Evolutionary conservation across 1,140 invertebrate genomes (phyloP), one percentile per base, ranked within the genome.

Genomic region (Bradysia coprophila): DNA sequence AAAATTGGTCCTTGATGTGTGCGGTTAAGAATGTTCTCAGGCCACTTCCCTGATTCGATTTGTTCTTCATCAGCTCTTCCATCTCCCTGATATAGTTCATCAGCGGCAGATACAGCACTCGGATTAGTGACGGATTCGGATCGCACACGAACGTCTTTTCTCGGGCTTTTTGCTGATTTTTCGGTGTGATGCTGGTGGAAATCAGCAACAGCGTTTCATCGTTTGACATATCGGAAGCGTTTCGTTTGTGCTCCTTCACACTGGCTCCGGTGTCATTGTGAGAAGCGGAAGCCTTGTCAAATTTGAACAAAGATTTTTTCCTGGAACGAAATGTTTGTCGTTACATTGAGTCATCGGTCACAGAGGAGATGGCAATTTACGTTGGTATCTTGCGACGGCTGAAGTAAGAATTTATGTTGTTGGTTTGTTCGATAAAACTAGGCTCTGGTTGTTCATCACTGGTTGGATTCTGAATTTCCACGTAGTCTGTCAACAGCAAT

Each of bases 281-380:
- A 18, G 80, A 76, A 62, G 83, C 76, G 16, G 78, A 75, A 3
- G 83, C 84, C 42, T 75, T 74, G 53, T 86, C 81, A 65, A 87
- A 87, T 57, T 79, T 76, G 54, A 87, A 88, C 34, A 87, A 59
- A 1, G 69, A 42, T 34, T 53, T 56, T 45, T 60, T 60, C 5
- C 54, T 54, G 18, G 32, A 43, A 42, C 18, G 16, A 21, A 21
- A 6, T 36, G 5, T 11, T 15, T 38, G 15, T 8, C 15, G 21
- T 4, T 38, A 10, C 19, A 8, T 8, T 8, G 37, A 20, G 6
- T 16, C 4, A 39, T n/a, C 6, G 9, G 10, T 18, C n/a, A 22
- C n/a, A 23, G 23, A 22, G 16, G 23, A n/a, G 22, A 33, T 4
- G 10, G 39, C 13, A 5, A 3, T 20, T 34, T 59, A 73, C 68